Percentiles rank a stretch among this genome's conserved stretches.
These are phyloP conservation scores for Caenorhabditis auriculariae DNA, from an alignment of 2,888 invertebrate genomes.

Conservation along the genomic window DNA sequence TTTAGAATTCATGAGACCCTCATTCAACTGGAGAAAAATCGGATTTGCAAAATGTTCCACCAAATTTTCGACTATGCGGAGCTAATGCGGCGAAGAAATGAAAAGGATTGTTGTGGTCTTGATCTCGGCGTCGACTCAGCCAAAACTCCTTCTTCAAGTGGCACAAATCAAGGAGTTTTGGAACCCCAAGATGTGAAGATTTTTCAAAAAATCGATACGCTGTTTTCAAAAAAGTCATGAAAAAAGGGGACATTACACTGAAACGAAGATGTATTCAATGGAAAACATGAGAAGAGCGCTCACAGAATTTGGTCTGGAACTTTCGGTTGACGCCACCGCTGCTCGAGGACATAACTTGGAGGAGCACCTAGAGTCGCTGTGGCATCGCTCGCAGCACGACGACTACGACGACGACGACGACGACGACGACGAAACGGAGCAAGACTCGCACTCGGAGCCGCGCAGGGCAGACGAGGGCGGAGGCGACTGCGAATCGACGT, in stretches of 20 bases:
- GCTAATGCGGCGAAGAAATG: too few relatives aligned
- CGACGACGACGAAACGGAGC: slow-evolving; percentile 17
- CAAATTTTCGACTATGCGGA: too few relatives aligned
- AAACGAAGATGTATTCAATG: not conserved
- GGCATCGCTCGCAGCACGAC: not conserved
- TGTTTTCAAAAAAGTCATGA: not conserved
- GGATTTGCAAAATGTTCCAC: too few relatives aligned
- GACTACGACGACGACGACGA: slow-evolving; percentile 7
- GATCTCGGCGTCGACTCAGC: too few relatives aligned
- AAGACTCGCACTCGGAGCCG: slow-evolving; percentile 9
- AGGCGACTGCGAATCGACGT: too few relatives aligned
- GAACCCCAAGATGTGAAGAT: too few relatives aligned
- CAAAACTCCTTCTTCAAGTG: too few relatives aligned
- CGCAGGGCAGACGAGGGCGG: too few relatives aligned
- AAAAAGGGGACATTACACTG: not conserved
- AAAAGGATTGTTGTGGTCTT: too few relatives aligned
- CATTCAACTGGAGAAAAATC: too few relatives aligned
- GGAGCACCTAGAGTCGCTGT: not conserved
- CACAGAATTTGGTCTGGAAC: slow-evolving; percentile 46
- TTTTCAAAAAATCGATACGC: not conserved
- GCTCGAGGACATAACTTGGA: slow-evolving; percentile 27
- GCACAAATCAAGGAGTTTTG: too few relatives aligned
- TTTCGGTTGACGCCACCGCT: slow-evolving; percentile 40
- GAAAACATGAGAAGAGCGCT: slow-evolving; percentile 8
- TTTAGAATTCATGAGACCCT: too few relatives aligned